Conservation (phyloP, 30 jellyfish, hydroid and myxozoan species). For the Catostylus mosaicus region DNA sequence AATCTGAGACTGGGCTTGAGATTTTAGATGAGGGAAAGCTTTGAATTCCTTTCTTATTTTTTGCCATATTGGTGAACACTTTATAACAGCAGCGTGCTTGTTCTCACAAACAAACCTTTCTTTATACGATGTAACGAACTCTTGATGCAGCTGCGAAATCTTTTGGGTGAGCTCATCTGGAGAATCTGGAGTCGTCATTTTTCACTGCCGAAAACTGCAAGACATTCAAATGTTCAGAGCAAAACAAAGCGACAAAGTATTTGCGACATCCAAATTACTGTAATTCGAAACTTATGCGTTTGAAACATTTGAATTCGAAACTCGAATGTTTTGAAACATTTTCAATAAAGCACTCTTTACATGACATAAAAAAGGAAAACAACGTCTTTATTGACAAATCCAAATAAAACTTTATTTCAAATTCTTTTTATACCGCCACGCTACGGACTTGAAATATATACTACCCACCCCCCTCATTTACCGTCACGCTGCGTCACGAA, state of each 20-base stretch:
- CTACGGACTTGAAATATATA: conserved; percentile 28
- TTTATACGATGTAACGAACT: conserved; percentile 21
- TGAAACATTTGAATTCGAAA: conserved; percentile 31
- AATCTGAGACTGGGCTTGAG: conserved; percentile 26
- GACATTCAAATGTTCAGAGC: conserved; percentile 30
- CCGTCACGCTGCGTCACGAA: conserved; percentile 54
- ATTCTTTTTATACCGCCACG: conserved; percentile 22
- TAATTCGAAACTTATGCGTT: conserved; percentile 19
- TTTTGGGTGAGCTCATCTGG: conserved; percentile 39
- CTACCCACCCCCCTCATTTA: conserved; percentile 56
- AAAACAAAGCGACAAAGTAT: conserved; percentile 21
- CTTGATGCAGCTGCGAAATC: conserved; percentile 50
- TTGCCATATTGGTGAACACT: not conserved
- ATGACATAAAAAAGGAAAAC: conserved; percentile 16
- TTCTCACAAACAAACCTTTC: conserved; percentile 40
- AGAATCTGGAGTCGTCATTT: conserved; percentile 46
- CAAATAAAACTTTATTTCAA: conserved; percentile 9
- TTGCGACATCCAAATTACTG: conserved; percentile 20
- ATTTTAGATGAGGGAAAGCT: conserved; percentile 31
- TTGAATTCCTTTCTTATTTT: conserved; percentile 24
- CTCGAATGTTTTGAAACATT: conserved; percentile 14
- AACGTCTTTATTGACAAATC: conserved; percentile 17
- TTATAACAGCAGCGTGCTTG: conserved; percentile 36
- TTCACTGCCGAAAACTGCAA: conserved; percentile 37
- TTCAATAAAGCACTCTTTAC: conserved; percentile 32